phyloP scores from a whole-genome alignment of 2,888 invertebrate genomes.

The Emmelina monodactyla region DNA sequence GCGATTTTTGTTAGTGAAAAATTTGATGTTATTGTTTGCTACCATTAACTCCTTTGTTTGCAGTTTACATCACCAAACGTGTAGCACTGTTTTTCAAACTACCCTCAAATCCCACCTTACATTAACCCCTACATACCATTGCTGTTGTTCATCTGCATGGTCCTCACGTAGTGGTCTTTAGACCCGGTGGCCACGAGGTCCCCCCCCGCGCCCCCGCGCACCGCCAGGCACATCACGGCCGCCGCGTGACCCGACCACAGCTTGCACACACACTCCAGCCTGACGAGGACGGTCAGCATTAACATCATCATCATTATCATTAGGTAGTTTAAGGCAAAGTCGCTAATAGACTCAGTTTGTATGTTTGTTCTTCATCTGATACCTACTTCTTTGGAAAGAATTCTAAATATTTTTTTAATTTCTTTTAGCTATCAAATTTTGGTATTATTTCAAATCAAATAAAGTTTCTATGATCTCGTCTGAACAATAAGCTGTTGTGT shows the following conservation, averaged over 20 bases:
- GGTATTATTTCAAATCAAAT: no score
- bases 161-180: conserved; percentile 82
- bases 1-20: no score
- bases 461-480: no score
- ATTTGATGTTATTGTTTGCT: no score
- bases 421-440: neutral
- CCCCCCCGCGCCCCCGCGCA: conserved; percentile 50
- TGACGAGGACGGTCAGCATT: conserved; percentile 18
- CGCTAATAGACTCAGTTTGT: neutral
- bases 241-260: conserved; percentile 82
- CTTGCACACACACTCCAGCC: conserved; percentile 75
- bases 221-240: conserved; percentile 83
- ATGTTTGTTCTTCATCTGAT: neutral
- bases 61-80: no score
- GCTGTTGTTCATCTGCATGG: conserved; percentile 11
- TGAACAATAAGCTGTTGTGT: no score
- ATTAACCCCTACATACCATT: no score
- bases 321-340: neutral
- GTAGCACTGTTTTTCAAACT: no score
- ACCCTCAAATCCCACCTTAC: no score
- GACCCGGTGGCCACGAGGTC: conserved; percentile 81
- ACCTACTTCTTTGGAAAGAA: neutral
- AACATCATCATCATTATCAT: neutral
- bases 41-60: no score
- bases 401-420: no score